Evolutionary conservation across 1,140 invertebrate species (phyloP).

Genomic region (Centruroides vittatus): DNA sequence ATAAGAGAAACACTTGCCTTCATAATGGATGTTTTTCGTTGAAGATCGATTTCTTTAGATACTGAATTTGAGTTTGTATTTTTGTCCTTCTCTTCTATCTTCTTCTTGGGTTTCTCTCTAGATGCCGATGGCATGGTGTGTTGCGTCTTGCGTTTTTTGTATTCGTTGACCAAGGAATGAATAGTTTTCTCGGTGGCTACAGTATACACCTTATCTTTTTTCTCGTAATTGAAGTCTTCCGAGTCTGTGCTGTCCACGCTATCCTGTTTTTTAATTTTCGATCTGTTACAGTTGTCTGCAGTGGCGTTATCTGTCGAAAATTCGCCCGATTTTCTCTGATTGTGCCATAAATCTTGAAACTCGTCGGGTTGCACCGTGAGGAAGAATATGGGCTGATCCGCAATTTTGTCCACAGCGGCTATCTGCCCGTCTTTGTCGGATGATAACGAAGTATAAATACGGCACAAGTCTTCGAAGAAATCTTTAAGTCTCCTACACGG

Average conservation of each 20-base stretch:
- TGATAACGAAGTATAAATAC: slow-evolving; percentile 45
- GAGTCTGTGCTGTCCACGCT: slow-evolving; percentile 15
- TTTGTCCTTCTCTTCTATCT: slow-evolving; percentile 17
- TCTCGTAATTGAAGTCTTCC: slow-evolving; percentile 11
- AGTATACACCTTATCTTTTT: slow-evolving; percentile 32
- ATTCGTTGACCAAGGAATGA: slow-evolving; percentile 41
- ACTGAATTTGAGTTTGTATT: slow-evolving; percentile 18
- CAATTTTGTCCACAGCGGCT: slow-evolving; percentile 39
- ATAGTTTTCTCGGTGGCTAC: slow-evolving; percentile 36
- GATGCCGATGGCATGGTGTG: slow-evolving; percentile 34
- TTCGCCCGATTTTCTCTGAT: slow-evolving; percentile 10
- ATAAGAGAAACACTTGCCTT: slow-evolving; percentile 42
- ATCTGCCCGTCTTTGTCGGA: slow-evolving; percentile 40
- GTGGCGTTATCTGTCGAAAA: neutral
- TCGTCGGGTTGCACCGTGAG: slow-evolving; percentile 46
- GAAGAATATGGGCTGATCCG: slow-evolving; percentile 46
- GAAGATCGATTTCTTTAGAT: slow-evolving; percentile 30
- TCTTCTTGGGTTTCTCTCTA: slow-evolving; percentile 20
- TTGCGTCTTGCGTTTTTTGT: slow-evolving; percentile 42
- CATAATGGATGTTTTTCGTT: slow-evolving; percentile 55
- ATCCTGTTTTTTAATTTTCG: slow-evolving; percentile 17
- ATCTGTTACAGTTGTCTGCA: slow-evolving; percentile 1
- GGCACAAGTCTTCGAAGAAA: slow-evolving; percentile 43
- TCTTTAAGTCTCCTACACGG: slow-evolving; percentile 7
- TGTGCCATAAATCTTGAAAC: slow-evolving; percentile 34